phyloP scores from a whole-genome alignment of 2,113 vertebrate species.

The Macaca nemestrina region DNA sequence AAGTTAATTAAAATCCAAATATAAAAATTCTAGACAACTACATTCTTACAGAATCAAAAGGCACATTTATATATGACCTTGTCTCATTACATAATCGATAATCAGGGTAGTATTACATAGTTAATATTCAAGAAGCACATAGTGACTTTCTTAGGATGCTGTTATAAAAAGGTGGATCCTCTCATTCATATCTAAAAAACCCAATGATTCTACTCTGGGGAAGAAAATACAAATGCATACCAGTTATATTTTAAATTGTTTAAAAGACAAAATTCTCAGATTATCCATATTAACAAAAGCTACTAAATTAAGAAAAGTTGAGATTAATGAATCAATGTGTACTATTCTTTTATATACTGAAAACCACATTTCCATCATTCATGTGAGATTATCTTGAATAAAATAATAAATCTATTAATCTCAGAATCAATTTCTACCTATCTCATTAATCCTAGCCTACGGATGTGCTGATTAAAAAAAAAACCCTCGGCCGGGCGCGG shows the following conservation, averaged over 20 bases:
- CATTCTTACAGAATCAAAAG: constrained; percentile 39
- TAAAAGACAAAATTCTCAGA: constrained; percentile 23
- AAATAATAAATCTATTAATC: not conserved
- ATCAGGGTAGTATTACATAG: not conserved
- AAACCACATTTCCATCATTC: not conserved
- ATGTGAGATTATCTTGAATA: constrained; percentile 8
- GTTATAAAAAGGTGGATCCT: constrained; percentile 17
- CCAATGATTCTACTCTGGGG: not conserved
- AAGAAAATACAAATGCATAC: constrained; percentile 20
- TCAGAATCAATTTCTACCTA: constrained; percentile 34
- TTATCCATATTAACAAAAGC: not conserved
- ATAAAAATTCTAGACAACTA: constrained; percentile 4
- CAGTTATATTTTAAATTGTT: not conserved
- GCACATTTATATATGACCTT: not conserved
- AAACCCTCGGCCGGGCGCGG: not conserved
- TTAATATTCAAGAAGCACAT: not conserved
- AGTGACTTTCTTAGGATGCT: not conserved
- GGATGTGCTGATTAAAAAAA: not conserved
- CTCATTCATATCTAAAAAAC: not conserved
- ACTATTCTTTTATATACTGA: not conserved
- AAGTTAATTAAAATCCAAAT: constrained; percentile 52
- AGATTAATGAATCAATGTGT: not conserved
- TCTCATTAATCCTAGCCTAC: not conserved
- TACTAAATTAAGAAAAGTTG: constrained; percentile 5
- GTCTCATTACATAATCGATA: not conserved